A percentile compares a stretch with the other conserved stretches of the same genome.
Evolutionary conservation across 2,113 vertebrate species (phyloP).

Genomic region (Zosterops lateralis): DNA sequence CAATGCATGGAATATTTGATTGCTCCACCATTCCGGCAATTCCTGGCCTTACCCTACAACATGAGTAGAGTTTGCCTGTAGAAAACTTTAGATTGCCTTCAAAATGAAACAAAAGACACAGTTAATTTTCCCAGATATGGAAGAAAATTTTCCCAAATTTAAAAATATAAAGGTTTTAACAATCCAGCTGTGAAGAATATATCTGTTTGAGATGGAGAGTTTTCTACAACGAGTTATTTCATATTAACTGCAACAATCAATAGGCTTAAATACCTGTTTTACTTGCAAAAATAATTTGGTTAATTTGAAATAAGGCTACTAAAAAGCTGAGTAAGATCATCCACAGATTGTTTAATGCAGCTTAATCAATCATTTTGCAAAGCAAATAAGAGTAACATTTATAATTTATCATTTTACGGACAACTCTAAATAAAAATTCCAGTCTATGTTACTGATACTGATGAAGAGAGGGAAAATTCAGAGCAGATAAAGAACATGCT

Average conservation of each 20-base stretch:
- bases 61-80: not conserved
- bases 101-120: not conserved
- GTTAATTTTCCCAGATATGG: not conserved
- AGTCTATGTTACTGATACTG: not conserved
- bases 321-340: not conserved
- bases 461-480: not conserved
- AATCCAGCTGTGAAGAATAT: not conserved
- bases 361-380: not conserved
- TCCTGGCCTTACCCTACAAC: not conserved
- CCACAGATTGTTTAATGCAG: not conserved
- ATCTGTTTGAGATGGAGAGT: not conserved
- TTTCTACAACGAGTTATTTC: not conserved
- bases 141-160: not conserved
- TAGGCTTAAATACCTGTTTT: not conserved
- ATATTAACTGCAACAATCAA: not conserved
- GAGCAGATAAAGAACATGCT: not conserved
- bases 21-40: not conserved
- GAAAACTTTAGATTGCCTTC: not conserved
- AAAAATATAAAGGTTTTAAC: not conserved
- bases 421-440: not conserved
- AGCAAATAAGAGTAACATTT: not conserved
- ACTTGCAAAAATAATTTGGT: not conserved
- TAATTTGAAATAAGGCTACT: not conserved
- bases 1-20: not conserved
- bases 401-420: not conserved